Evolutionary conservation across 2,797 vertebrate species (phyloP).

Genomic region (Lithobates sylvaticus): DNA sequence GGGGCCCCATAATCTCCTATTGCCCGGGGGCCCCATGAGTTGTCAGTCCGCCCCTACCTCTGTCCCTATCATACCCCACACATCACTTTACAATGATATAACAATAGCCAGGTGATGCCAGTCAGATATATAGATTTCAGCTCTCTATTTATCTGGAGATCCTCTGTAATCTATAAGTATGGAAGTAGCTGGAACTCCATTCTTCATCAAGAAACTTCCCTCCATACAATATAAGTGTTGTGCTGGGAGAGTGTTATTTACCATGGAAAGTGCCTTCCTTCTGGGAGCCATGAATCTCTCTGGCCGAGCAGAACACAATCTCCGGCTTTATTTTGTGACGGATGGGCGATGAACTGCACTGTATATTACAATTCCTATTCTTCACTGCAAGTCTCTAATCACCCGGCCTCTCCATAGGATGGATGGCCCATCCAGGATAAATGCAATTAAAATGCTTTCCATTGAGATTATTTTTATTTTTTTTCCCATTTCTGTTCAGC

Average conservation of each 20-base stretch:
- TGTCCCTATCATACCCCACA: no score
- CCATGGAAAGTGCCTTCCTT: slow-evolving; percentile 45
- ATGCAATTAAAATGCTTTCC: neutral
- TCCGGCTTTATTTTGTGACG: slow-evolving; percentile 39
- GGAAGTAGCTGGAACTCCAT: neutral
- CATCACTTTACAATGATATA: no score
- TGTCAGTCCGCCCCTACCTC: no score
- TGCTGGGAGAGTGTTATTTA: slow-evolving; percentile 28
- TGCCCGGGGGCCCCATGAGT: no score
- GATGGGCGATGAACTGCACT: slow-evolving; percentile 26
- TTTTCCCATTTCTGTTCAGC: neutral
- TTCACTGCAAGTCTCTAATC: neutral
- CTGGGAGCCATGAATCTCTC: slow-evolving; percentile 48
- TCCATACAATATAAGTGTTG: slow-evolving; percentile 28
- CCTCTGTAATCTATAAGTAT: neutral
- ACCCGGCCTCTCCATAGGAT: neutral
- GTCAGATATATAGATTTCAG: no score
- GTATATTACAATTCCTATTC: slow-evolving; percentile 1
- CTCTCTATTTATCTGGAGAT: no score
- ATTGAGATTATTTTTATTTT: neutral
- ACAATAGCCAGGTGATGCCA: no score
- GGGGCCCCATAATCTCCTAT: no score
- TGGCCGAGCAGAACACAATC: slow-evolving; percentile 33
- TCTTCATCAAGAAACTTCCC: neutral
- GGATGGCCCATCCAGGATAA: neutral